A percentile compares a stretch with the other conserved stretches of the same genome.
phyloP scores from a whole-genome alignment of 2,888 invertebrate genomes.

The Drosophila niveifrons region DNA sequence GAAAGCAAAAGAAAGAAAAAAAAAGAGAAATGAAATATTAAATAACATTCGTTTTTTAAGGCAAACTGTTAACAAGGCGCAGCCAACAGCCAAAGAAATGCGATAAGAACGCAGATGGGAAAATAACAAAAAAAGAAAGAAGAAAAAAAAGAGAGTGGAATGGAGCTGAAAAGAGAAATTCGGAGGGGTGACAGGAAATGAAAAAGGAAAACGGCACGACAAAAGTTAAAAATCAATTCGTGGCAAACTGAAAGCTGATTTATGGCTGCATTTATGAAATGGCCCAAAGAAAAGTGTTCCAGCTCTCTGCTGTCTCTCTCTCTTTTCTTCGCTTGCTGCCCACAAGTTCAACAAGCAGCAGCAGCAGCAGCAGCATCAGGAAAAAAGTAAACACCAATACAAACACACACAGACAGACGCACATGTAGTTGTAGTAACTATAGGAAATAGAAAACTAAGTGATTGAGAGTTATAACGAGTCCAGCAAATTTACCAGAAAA shows the following conservation, averaged over 20 bases:
- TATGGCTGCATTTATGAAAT: constrained; percentile 82
- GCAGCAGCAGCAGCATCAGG: constrained; percentile 17
- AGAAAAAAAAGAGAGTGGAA: background rate
- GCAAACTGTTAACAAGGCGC: constrained; percentile 69
- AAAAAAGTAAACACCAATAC: constrained; percentile 49
- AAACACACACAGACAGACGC: constrained; percentile 14
- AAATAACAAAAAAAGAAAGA: no score
- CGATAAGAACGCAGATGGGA: constrained; percentile 63
- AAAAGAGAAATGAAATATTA: constrained; percentile 67
- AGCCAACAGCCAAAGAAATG: constrained; percentile 66
- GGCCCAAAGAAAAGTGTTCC: constrained; percentile 42
- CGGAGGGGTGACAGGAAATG: constrained; percentile 61
- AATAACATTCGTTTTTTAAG: constrained; percentile 56
- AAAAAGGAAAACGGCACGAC: constrained; percentile 63
- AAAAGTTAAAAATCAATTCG: constrained; percentile 82
- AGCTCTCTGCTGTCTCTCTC: background rate
- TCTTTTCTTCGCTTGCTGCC: constrained; percentile 14
- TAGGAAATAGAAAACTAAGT: constrained; percentile 83
- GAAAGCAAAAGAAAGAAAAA: constrained; percentile 19
- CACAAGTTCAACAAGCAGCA: constrained; percentile 33
- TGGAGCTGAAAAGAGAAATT: background rate
- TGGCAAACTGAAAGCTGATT: constrained; percentile 80
- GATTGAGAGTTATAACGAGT: constrained; percentile 84
- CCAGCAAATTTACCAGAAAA: constrained; percentile 84
- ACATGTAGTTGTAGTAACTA: constrained; percentile 35